phyloP scores from a whole-genome alignment of 35 echinoderm and acorn worm species.

The Anneissia japonica region DNA sequence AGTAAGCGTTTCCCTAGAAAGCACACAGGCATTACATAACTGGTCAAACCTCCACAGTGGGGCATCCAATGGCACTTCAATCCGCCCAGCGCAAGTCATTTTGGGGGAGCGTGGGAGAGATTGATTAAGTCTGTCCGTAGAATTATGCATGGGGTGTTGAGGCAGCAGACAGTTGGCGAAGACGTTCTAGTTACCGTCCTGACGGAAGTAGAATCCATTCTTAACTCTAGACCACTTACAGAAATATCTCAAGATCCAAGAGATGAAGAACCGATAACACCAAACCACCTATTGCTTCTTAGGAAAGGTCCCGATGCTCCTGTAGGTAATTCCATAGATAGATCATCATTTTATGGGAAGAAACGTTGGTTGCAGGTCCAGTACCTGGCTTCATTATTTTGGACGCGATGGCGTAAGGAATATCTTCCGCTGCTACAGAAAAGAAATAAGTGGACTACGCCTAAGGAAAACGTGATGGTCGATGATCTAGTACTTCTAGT shows the following conservation, averaged over 20 bases:
- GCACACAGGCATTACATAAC: too few relatives aligned
- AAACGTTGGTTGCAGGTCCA: constrained; percentile 14
- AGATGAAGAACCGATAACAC: constrained; percentile 3
- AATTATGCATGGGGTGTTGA: too few relatives aligned
- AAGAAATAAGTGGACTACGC: constrained; percentile 8
- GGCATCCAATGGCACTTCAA: constrained; percentile 56
- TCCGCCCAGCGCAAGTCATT: constrained; percentile 39
- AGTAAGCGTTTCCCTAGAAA: too few relatives aligned
- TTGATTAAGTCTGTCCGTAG: constrained; percentile 32
- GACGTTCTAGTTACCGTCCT: too few relatives aligned
- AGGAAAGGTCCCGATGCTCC: neutral
- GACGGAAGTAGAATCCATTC: too few relatives aligned
- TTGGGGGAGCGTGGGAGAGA: constrained; percentile 42
- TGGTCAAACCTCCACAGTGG: too few relatives aligned
- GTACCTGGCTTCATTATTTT: constrained; percentile 11
- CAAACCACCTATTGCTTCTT: constrained; percentile 6
- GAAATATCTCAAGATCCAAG: too few relatives aligned
- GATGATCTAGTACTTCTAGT: constrained; percentile 24
- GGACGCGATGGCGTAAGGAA: constrained; percentile 13
- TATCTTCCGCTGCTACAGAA: constrained; percentile 19
- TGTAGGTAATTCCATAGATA: neutral
- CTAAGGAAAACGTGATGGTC: constrained; percentile 1
- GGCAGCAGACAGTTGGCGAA: too few relatives aligned
- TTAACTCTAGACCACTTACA: too few relatives aligned
- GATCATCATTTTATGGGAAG: neutral